Evolutionary conservation across 2,888 invertebrate species (phyloP).

Genomic region (Cantharis rufa): DNA sequence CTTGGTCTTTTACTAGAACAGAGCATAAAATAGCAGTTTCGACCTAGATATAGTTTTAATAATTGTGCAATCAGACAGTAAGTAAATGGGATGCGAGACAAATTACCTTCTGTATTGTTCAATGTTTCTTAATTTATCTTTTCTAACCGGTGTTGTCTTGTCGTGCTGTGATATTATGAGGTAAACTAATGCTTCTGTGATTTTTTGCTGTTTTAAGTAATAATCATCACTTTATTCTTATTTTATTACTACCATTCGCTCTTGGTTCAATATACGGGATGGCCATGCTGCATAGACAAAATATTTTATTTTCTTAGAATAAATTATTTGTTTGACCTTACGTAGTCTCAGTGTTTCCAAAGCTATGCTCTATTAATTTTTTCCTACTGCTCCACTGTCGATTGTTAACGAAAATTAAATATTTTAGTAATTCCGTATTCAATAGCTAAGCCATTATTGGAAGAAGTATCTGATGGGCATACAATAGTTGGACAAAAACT

Average conservation of each 20-base stretch:
- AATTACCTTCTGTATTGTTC: conserved; percentile 6
- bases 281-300: too few species aligned
- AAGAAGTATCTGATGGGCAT: conserved; percentile 41
- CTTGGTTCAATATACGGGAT: not conserved
- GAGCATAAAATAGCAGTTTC: conserved; percentile 20
- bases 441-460: conserved; percentile 34
- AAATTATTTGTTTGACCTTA: too few species aligned
- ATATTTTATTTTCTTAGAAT: not conserved
- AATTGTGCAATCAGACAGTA: conserved; percentile 36
- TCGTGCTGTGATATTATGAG: conserved; percentile 28
- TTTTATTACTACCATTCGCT: not conserved
- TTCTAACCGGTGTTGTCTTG: conserved; percentile 8
- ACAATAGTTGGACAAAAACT: conserved; percentile 47
- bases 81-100: conserved; percentile 2
- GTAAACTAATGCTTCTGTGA: conserved; percentile 30
- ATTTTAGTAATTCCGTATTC: conserved; percentile 32
- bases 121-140: conserved; percentile 4
- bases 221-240: not conserved
- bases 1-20: conserved; percentile 42
- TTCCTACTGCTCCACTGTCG: not conserved
- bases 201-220: conserved; percentile 4
- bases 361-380: not conserved
- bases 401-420: not conserved
- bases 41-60: conserved; percentile 28
- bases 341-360: not conserved